These are phyloP conservation scores for Drosophila atripex DNA, from an alignment of 2,888 invertebrate genomes.

Conservation along the genomic window DNA sequence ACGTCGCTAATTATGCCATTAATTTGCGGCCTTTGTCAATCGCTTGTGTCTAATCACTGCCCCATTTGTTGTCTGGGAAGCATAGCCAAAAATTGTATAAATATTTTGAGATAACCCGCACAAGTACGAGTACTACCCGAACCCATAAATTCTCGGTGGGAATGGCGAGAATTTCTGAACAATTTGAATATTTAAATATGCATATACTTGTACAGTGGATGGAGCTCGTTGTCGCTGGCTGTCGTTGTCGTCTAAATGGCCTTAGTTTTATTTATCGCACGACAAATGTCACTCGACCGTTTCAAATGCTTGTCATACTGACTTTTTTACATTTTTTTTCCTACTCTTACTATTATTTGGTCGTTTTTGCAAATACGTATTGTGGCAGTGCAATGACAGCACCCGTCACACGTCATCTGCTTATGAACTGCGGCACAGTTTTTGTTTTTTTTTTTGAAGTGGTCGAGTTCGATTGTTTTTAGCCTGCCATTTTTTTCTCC, in stretches of 20 bases:
- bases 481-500: slow-evolving; percentile 1
- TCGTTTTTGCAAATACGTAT: slow-evolving; percentile 45
- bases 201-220: slow-evolving; percentile 29
- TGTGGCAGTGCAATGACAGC: slow-evolving; percentile 44
- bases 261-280: slow-evolving; percentile 72
- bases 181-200: slow-evolving; percentile 71
- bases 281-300: slow-evolving; percentile 68
- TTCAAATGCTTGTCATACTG: slow-evolving; percentile 41
- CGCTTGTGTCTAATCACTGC: slow-evolving; percentile 49
- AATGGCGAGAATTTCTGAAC: slow-evolving; percentile 54
- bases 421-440: slow-evolving; percentile 53
- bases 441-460: neutral
- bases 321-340: slow-evolving; percentile 22
- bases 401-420: slow-evolving; percentile 30
- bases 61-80: slow-evolving; percentile 14
- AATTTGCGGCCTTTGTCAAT: slow-evolving; percentile 48
- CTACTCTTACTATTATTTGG: slow-evolving; percentile 19
- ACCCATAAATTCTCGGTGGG: slow-evolving; percentile 22
- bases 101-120: slow-evolving; percentile 16
- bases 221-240: slow-evolving; percentile 32
- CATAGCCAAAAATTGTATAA: neutral
- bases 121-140: slow-evolving; percentile 6
- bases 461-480: slow-evolving; percentile 8
- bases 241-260: slow-evolving; percentile 58
- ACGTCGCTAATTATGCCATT: slow-evolving; percentile 61